Conservation (phyloP, 2,797 vertebrate species). For the Microcaecilia unicolor region DNA sequence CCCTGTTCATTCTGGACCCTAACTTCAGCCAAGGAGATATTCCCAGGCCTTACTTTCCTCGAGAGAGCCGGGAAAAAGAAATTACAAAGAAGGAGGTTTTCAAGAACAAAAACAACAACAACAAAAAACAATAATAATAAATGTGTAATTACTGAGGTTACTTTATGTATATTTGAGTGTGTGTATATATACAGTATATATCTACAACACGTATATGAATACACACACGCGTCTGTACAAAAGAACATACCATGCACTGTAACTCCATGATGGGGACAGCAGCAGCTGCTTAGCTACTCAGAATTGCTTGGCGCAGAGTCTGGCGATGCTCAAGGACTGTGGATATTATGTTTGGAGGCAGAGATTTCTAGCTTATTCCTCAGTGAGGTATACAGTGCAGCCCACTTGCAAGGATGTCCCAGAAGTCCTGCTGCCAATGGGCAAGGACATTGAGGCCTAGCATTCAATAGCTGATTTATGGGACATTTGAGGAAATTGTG, state of each 20-base stretch:
- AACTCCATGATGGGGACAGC: conserved; percentile 7
- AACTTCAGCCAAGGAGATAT: too few species aligned
- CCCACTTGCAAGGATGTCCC: too few species aligned
- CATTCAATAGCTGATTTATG: too few species aligned
- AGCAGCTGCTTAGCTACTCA: conserved; percentile 8
- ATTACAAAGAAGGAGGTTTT: conserved; percentile 25
- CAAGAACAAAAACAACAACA: conserved; percentile 9
- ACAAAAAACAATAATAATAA: conserved; percentile 12
- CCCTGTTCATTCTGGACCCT: too few species aligned
- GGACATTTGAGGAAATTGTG: too few species aligned
- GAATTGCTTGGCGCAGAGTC: fast-evolving
- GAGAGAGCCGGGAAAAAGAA: conserved; percentile 9
- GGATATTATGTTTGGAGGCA: fast-evolving
- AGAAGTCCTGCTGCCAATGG: too few species aligned
- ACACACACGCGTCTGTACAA: conserved; percentile 8
- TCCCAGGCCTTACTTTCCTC: conserved; percentile 18
- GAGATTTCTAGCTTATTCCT: too few species aligned
- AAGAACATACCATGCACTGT: not conserved
- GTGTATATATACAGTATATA: conserved; percentile 26
- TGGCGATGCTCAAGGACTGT: fast-evolving
- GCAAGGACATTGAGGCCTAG: too few species aligned
- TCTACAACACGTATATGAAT: conserved; percentile 15
- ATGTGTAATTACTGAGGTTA: conserved; percentile 11
- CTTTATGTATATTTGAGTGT: conserved; percentile 11
- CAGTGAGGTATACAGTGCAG: too few species aligned